A percentile compares a stretch with the other conserved stretches of the same genome.
These are phyloP conservation scores for Manduca sexta DNA, from an alignment of 1,140 invertebrate species.

Conservation along the genomic window DNA sequence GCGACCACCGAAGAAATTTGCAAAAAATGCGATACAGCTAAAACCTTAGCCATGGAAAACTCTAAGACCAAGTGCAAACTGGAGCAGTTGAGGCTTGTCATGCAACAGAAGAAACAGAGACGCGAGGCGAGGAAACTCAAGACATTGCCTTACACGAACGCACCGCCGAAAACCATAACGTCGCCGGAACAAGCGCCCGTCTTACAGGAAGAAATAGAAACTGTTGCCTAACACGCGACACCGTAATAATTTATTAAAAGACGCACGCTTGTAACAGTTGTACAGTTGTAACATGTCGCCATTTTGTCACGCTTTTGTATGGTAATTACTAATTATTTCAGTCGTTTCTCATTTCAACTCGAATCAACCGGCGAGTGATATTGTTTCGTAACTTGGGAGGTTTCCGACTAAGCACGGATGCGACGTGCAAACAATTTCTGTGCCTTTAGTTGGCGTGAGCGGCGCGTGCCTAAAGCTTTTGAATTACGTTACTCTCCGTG, in stretches of 20 bases:
- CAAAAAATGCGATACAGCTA: constrained; percentile 62
- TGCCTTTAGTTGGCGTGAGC: background rate
- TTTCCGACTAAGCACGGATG: constrained; percentile 3
- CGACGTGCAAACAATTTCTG: constrained; percentile 5
- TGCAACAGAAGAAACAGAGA: constrained; percentile 89
- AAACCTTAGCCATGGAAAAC: constrained; percentile 78
- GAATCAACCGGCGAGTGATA: background rate
- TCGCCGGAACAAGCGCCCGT: constrained; percentile 35
- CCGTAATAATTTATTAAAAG: constrained; percentile 13
- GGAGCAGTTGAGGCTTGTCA: constrained; percentile 87
- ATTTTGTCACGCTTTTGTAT: constrained; percentile 25
- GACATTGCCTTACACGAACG: constrained; percentile 79
- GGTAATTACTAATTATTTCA: constrained; percentile 17
- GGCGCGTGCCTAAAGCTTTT: constrained; percentile 7
- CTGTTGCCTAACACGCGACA: constrained; percentile 49
- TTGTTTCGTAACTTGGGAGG: constrained; percentile 9
- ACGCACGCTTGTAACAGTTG: constrained; percentile 11
- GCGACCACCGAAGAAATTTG: constrained; percentile 30
- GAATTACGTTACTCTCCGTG: constrained; percentile 1
- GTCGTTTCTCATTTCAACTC: constrained; percentile 6
- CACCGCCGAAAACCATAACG: constrained; percentile 35
- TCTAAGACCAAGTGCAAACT: constrained; percentile 89
- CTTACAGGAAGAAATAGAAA: constrained; percentile 63
- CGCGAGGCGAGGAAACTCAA: constrained; percentile 85
- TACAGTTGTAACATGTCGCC: constrained; percentile 19